These are phyloP conservation scores for Melanotaenia pygmaea DNA, from an alignment of 2,797 vertebrate genomes.

Conservation along the genomic window DNA sequence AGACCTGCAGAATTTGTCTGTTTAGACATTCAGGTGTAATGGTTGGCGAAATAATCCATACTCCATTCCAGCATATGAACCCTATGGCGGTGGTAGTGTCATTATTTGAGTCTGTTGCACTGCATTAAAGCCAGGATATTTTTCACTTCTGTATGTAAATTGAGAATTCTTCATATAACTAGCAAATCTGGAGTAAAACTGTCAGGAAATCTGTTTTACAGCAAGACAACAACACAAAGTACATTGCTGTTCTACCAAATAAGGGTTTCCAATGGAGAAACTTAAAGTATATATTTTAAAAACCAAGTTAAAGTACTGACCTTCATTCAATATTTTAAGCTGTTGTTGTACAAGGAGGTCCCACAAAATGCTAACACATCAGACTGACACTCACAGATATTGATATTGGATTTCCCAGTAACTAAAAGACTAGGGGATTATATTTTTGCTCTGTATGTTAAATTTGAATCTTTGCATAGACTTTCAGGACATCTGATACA, in stretches of 20 bases:
- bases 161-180: too few relatives aligned
- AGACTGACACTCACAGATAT: neutral
- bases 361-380: neutral
- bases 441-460: neutral
- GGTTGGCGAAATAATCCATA: too few relatives aligned
- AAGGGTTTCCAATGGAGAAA: neutral
- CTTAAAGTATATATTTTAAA: neutral
- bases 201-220: too few relatives aligned
- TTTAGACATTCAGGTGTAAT: too few relatives aligned
- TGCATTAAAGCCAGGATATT: neutral
- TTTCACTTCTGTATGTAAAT: too few relatives aligned
- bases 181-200: too few relatives aligned
- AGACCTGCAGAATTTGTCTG: too few relatives aligned
- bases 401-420: neutral
- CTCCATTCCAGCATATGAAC: too few relatives aligned
- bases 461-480: neutral
- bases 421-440: too few relatives aligned
- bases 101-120: neutral
- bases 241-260: too few relatives aligned
- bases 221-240: neutral
- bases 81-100: neutral
- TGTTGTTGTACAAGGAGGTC: neutral
- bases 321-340: neutral
- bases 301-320: neutral
- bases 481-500: neutral